Evolutionary conservation across 2,888 invertebrate species (phyloP).

Genomic region (Pristionchus arcanus): DNA sequence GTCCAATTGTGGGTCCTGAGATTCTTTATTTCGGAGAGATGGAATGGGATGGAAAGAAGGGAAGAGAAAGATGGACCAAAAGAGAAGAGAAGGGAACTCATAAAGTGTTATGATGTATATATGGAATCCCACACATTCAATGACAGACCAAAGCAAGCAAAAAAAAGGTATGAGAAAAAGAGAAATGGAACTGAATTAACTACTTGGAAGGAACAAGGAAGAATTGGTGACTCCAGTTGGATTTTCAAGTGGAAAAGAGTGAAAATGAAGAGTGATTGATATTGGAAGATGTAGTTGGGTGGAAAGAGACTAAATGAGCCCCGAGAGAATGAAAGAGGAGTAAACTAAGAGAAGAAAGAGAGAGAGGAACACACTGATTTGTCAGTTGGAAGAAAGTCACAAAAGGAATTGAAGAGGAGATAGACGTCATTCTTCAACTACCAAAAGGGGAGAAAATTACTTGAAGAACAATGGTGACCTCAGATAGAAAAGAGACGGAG

Average conservation of each 20-base stretch:
- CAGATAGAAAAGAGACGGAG: neutral
- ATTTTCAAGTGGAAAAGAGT: neutral
- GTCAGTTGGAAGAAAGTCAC: neutral
- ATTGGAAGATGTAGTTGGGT: neutral
- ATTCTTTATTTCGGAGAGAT: conserved; percentile 35
- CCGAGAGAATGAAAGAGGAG: neutral
- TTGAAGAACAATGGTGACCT: conserved; percentile 9
- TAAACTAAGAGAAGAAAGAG: neutral
- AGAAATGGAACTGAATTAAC: conserved; percentile 51
- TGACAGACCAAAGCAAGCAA: conserved; percentile 25
- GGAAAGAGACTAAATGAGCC: conserved; percentile 4
- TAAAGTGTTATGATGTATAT: conserved; percentile 54
- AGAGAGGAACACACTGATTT: conserved; percentile 3
- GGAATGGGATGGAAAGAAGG: conserved; percentile 34
- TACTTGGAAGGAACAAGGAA: neutral
- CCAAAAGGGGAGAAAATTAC: neutral
- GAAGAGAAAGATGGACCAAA: conserved; percentile 25
- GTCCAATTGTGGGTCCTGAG: neutral
- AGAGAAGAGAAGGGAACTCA: conserved; percentile 54
- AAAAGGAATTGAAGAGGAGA: neutral
- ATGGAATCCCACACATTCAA: conserved; percentile 6
- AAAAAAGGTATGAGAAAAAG: conserved; percentile 50
- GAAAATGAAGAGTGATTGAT: conserved; percentile 4
- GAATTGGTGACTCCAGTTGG: neutral
- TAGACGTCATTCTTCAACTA: neutral